Base-by-base conservation (phyloP, 1,140 invertebrate species). In the Solen grandis region DNA sequence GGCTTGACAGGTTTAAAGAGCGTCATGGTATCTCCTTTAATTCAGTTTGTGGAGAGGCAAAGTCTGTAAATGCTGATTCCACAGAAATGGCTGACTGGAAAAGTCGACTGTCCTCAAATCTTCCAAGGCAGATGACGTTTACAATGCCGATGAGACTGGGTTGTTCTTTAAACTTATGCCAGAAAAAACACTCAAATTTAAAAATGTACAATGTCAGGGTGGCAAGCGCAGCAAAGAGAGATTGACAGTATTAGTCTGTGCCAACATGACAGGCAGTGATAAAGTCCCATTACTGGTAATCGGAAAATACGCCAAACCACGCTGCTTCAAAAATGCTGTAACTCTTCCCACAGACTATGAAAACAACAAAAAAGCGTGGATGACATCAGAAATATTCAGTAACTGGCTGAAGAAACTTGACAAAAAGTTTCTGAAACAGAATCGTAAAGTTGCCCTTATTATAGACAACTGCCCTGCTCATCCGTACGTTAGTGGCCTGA, bases 191-290 rank as follows among this genome's bases (percentile, higher is more conserved):
- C 29, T 60, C 0, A 54, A 52, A 10, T 76, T 76, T 68, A 70
- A 59, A 52, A 59, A 38, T 19, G 69, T 54, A 25, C 27, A 33
- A 52, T 76, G 68, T 35, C 59, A 78, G 4, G 83, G 74, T 55
- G 80, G 75, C 19, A 84, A 80, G 60, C 70, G 74, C 29, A 35
- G 36, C 4, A 84, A 85, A 76, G 74, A 81, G n/a, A 57, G 85
- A 74, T 14, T 86, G 41, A 79, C 82, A 52, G 74, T 85, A 1
- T 25, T 84, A n/a, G 36, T 86, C 38, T 79, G 79, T 79, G 57
- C 83, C 14, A 87, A 87, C 54, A 81, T 83, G 76, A 29, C 52
- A 46, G 85, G 85, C 22, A 59, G 60, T 36, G 70, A 86, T 35
- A 86, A 86, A 74, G 5, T 79, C 1, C 79, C 59, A 36, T 73